Evolutionary conservation across 1,140 invertebrate species (phyloP).

Genomic region (Bombus haemorrhoidalis): DNA sequence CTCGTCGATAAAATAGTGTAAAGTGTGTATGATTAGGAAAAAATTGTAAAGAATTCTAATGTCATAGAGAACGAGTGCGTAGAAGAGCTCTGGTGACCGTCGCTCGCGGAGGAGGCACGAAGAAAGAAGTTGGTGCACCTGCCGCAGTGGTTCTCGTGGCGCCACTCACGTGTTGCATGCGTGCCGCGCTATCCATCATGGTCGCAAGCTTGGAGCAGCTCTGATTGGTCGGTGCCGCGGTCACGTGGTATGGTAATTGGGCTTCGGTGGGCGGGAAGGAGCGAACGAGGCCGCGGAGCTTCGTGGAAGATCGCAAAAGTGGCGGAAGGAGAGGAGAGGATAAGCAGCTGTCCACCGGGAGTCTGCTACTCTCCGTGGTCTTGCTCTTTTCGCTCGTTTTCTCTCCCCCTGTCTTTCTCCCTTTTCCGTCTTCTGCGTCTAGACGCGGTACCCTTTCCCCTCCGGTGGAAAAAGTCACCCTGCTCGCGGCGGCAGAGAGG

Average conservation of each 20-base stretch:
- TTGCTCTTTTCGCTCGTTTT: conserved; percentile 63
- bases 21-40: neutral
- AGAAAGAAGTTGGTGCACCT: conserved; percentile 78
- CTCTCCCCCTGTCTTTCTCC: conserved; percentile 50
- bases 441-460: neutral
- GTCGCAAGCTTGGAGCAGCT: conserved; percentile 80
- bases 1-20: neutral
- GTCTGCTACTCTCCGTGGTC: conserved; percentile 60
- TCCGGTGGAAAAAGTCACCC: conserved; percentile 63
- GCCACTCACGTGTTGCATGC: conserved; percentile 82
- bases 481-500: conserved; percentile 4
- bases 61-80: neutral
- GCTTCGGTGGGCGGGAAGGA: conserved; percentile 82
- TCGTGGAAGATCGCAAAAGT: conserved; percentile 78
- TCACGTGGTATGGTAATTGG: conserved; percentile 86
- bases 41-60: neutral
- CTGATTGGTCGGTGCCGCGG: conserved; percentile 82
- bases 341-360: conserved; percentile 71
- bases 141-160: conserved; percentile 78
- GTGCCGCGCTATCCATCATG: conserved; percentile 85
- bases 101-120: conserved; percentile 13
- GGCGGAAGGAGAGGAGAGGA: conserved; percentile 78
- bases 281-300: conserved; percentile 72
- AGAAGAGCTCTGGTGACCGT: conserved; percentile 25
- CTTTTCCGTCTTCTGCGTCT: conserved; percentile 50